Conservation (phyloP, 2,113 vertebrate genomes). For the Mohoua ochrocephala region DNA sequence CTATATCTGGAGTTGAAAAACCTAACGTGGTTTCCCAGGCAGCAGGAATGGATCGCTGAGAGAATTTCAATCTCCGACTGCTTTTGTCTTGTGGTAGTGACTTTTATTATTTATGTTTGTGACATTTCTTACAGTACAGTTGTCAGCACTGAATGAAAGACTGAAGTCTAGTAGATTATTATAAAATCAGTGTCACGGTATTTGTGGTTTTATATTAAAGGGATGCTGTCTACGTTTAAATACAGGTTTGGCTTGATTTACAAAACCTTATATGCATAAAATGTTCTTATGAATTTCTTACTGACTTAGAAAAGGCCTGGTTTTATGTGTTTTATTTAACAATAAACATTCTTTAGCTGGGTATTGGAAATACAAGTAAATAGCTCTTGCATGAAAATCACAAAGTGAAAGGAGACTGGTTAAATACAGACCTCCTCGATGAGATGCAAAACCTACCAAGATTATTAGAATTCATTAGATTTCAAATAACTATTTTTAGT, state of each 20-base stretch:
- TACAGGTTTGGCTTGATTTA: conserved; percentile 49
- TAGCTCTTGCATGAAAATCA: conserved; percentile 8
- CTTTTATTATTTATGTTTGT: conserved; percentile 65
- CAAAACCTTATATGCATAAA: neutral
- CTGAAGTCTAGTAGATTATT: conserved; percentile 16
- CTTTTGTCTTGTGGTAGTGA: conserved; percentile 66
- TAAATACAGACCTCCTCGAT: neutral
- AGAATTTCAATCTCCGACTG: conserved; percentile 55
- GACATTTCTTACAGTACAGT: conserved; percentile 42
- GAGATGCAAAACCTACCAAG: neutral
- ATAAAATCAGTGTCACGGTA: conserved; percentile 27
- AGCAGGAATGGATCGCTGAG: conserved; percentile 60
- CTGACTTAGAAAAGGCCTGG: neutral
- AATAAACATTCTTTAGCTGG: neutral
- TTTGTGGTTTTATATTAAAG: conserved; percentile 14
- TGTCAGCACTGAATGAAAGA: conserved; percentile 29
- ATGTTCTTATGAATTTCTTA: conserved; percentile 13
- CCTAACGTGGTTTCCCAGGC: conserved; percentile 60
- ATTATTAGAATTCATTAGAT: neutral
- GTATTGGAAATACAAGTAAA: neutral
- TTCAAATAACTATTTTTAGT: conserved; percentile 5
- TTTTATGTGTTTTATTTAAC: conserved; percentile 3
- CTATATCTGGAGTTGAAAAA: conserved; percentile 55
- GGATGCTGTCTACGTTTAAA: conserved; percentile 14
- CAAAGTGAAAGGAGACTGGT: neutral